Evolutionary conservation across 2,797 vertebrate genomes (phyloP), one percentile per base, ranked within the genome.

Genomic region (Lophotriccus pileatus): DNA sequence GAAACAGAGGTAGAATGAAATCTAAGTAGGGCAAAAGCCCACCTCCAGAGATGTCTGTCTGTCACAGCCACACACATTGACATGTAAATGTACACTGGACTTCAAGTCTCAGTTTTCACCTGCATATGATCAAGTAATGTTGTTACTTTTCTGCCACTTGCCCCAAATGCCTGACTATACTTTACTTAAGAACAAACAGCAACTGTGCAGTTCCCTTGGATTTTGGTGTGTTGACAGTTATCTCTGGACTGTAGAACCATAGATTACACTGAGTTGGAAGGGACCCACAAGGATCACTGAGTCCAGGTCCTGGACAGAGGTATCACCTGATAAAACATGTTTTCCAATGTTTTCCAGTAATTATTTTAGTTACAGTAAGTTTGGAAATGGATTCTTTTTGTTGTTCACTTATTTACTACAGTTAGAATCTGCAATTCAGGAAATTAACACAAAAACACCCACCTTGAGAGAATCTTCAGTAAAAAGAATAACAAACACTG

Each of bases 281-380:
- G 0, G 0, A 44, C 23, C 14, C 56, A 49, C 7, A 44, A 12
- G 9, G 28, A 50, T 46, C 43, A 44, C 0, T 50, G 43, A n/a
- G 10, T 77, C 6, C 8, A 9, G 22, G 24, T 56, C 56, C 27
- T 50, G 27, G 32, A 63, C 21, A 28, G 9, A 67, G 4, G 8
- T 27, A 56, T 21, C 1, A 4, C 27, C 50, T n/a, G 14, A 58
- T n/a, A 73, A 87, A 62, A 36, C 21, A 28, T 8, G 5, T 21
- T 28, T 83, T 77, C 22, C 44, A 49, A 20, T 8, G 5, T 21
- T 28, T 83, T 77, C 22, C 44, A 49, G 18, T 36, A 53, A 53
- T 2, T 6, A 36, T 50, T 52, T 46, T 27, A 62, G 10, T 77
- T 59, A 86, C 25, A 64, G 0, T 32, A 86, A 74, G 20, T 39